These are phyloP conservation scores for Drosophila ficusphila DNA, from an alignment of 1,140 invertebrate genomes.

Conservation along the genomic window DNA sequence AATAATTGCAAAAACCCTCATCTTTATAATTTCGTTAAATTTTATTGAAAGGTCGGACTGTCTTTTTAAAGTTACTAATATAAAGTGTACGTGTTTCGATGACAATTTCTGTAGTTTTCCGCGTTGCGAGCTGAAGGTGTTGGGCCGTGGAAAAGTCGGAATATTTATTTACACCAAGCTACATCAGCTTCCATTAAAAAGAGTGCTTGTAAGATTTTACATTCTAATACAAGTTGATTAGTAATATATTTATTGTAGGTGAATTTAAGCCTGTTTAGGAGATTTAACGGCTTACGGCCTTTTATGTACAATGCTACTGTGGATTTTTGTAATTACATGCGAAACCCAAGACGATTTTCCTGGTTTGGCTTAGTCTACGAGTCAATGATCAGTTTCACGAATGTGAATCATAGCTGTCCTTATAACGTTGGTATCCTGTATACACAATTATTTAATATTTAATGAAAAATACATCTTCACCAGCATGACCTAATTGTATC, in stretches of 20 bases:
- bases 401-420: no score
- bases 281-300: conserved; percentile 8
- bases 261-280: conserved; percentile 9
- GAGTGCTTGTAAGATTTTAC: background rate
- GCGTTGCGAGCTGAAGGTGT: conserved; percentile 19
- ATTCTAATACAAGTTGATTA: no score
- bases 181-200: conserved; percentile 2
- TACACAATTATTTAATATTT: no score
- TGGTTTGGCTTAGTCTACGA: conserved; percentile 3
- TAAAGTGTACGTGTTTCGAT: conserved; percentile 19
- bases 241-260: background rate
- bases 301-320: no score
- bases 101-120: conserved; percentile 4
- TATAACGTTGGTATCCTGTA: no score
- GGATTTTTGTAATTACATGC: no score
- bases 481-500: no score
- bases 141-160: conserved; percentile 15
- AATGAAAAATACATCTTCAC: no score
- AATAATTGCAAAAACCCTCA: background rate
- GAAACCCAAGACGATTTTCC: no score
- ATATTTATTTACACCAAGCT: conserved; percentile 14
- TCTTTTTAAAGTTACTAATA: conserved; percentile 20
- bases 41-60: background rate
- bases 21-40: background rate
- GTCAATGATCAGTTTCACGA: background rate